Base-by-base conservation (phyloP, 2,888 invertebrate species). In the Terebella lapidaria region DNA sequence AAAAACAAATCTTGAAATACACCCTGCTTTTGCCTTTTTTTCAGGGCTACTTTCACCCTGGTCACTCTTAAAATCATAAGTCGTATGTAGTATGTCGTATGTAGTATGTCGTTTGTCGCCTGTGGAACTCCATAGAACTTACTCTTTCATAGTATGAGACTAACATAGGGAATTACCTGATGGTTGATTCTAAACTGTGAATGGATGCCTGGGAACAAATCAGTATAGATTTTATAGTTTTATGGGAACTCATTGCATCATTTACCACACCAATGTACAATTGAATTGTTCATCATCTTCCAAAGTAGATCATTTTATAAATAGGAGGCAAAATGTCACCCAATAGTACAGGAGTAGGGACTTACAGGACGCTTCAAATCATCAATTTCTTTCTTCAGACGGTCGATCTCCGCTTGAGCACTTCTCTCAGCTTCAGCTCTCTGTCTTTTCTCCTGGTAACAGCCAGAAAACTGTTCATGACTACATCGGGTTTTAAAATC, bases 371-470 rank as follows among this genome's bases (percentile, higher is more conserved):
- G 15, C 18, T 24, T 10, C 18, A 49, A 24, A 5, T 10, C 52
- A 29, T 57, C 57, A 30, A 49, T 22, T 49, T 51, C 56, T 45
- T 24, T 26, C 51, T 57, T 60, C 25, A 67, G 46, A 4, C 66
- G 63, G 26, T 74, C 72, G 22, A 77, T 67, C 52, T 78, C 73
- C 28, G 72, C 72, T 45, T 70, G 66, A 3, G 74, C 71, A 49
- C 62, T 57, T 56, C 67, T 63, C 60, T 78, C 77, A 20, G 66
- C 67, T 27, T 74, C 72, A 22, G 20, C 15, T 29, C 74, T 57
- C 45, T 63, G 63, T 47, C 69, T 61, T 59, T 73, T 64, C 58
- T 74, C 73, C 76, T 76, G 60, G 27, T 62, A 58, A 35, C 42
- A 35, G 10, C n/a, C n/a, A 35, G 10, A 35, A n/a, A n/a, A n/a